These are phyloP conservation scores for Panagrolaimus sp. DNA, from an alignment of 1,140 invertebrate species.

Conservation along the genomic window DNA sequence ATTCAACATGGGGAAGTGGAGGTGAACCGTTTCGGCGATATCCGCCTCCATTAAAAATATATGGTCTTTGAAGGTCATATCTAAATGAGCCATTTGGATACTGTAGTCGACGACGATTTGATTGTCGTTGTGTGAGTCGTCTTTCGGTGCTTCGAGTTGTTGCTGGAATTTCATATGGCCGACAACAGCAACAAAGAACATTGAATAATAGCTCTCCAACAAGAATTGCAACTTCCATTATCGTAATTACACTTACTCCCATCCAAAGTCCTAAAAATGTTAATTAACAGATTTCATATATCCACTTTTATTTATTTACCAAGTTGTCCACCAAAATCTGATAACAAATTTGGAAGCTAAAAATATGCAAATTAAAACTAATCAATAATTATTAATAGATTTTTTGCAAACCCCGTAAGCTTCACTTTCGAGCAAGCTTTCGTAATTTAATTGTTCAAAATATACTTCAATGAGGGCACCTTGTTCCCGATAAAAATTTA, in stretches of 20 bases:
- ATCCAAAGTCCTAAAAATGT: conserved; percentile 30
- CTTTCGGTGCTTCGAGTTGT: not conserved
- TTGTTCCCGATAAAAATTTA: conserved; percentile 46
- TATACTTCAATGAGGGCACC: conserved; percentile 45
- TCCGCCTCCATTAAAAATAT: conserved; percentile 3
- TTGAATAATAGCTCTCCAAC: not conserved
- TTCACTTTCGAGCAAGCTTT: conserved; percentile 43
- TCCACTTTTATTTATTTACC: conserved; percentile 3
- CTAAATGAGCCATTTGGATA: conserved; percentile 5
- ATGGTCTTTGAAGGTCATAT: not conserved
- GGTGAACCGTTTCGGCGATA: not conserved
- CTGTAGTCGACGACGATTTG: not conserved
- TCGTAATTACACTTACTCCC: conserved; percentile 45
- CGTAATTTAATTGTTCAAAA: conserved; percentile 47
- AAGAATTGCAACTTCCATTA: conserved; percentile 17
- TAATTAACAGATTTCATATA: too few species aligned
- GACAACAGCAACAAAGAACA: not conserved
- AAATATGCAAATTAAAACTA: too few species aligned
- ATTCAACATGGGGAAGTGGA: conserved; percentile 8
- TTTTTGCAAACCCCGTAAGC: conserved; percentile 40
- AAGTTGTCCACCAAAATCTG: conserved; percentile 46
- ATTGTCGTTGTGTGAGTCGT: not conserved
- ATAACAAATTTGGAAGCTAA: conserved; percentile 37
- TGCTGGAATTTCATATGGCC: not conserved
- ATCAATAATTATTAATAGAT: not conserved